phyloP scores from a whole-genome alignment of 2,888 invertebrate genomes.

The Miltochrista miniata region DNA sequence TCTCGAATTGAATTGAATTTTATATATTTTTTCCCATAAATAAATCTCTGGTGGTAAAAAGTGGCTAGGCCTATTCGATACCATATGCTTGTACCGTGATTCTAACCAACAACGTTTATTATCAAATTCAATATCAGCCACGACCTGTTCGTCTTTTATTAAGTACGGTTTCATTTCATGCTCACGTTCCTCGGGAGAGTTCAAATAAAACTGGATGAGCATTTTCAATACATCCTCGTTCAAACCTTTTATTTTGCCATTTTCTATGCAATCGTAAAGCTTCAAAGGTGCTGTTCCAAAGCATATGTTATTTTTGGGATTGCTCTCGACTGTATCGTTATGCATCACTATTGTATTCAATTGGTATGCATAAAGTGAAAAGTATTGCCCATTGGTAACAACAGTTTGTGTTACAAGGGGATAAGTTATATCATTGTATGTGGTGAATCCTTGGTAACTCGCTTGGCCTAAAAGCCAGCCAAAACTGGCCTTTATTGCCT shows the following conservation, averaged over 20 bases:
- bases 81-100: conserved; percentile 86
- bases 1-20: conserved; percentile 87
- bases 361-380: conserved; percentile 96
- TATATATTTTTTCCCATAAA: conserved; percentile 93
- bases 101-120: conserved; percentile 89
- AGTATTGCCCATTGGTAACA: conserved; percentile 93
- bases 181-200: conserved; percentile 85
- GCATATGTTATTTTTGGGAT: conserved; percentile 90
- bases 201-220: conserved; percentile 89
- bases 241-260: conserved; percentile 89
- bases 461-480: conserved; percentile 92
- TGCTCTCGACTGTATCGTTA: conserved; percentile 84
- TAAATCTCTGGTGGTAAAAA: conserved; percentile 87
- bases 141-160: conserved; percentile 76
- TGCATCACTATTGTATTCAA: conserved; percentile 92
- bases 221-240: conserved; percentile 90
- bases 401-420: conserved; percentile 95
- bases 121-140: conserved; percentile 88
- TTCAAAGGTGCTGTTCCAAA: conserved; percentile 89
- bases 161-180: conserved; percentile 90
- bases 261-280: conserved; percentile 89
- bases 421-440: conserved; percentile 94
- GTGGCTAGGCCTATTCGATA: conserved; percentile 86
- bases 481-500: conserved; percentile 91
- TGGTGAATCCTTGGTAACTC: conserved; percentile 94